Base-by-base conservation (phyloP, 2,888 invertebrate genomes). In the Yponomeuta cagnagella region DNA sequence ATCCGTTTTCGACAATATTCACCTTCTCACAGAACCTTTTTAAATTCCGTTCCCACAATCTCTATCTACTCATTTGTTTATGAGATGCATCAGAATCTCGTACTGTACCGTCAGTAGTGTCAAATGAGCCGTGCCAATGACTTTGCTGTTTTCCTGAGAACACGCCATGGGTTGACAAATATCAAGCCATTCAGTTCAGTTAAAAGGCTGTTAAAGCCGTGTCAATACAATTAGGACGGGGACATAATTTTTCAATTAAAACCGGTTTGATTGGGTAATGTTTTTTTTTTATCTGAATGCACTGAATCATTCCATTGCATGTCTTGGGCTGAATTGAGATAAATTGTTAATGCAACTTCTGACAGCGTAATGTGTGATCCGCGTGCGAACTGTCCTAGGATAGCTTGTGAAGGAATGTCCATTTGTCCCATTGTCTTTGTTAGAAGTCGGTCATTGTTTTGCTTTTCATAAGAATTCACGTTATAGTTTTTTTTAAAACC, bases 201-300 rank as follows among this genome's bases (percentile, higher is more conserved):
- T 58, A 58, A 58, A 15, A 58, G 52, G 15, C 52, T 58, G 52
- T 58, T 15, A 15, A 43, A 58, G 52, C 10, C n/a, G n/a, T 67
- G 67, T 67, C 67, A 67, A 67, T 33, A 43, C 67, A 48, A 67
- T 67, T 67, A 67, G 48, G n/a, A 5, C 37, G 15, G 30, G 81
- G 82, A 81, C 78, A 78, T 82, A 85, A 86, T 87, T 83, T 85
- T 83, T 82, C 86, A 86, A 86, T 86, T 85, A 80, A 76, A 72
- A 66, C 67, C 73, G 69, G 70, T 67, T 71, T 68, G 63, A 48
- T 71, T 73, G 71, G 71, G 33, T 43, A 67, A 33, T 15, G 15
- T 4, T 10, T 30, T 3, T 23, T 66, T n/a, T 10, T 37, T 15
- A 43, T n/a, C n/a, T 15, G 43, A 43, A 67, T 43, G 67, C 67